A percentile compares a stretch with the other conserved stretches of the same genome.
phyloP scores from a whole-genome alignment of 2,888 invertebrate species.

The Eutolmus rufibarbis region DNA sequence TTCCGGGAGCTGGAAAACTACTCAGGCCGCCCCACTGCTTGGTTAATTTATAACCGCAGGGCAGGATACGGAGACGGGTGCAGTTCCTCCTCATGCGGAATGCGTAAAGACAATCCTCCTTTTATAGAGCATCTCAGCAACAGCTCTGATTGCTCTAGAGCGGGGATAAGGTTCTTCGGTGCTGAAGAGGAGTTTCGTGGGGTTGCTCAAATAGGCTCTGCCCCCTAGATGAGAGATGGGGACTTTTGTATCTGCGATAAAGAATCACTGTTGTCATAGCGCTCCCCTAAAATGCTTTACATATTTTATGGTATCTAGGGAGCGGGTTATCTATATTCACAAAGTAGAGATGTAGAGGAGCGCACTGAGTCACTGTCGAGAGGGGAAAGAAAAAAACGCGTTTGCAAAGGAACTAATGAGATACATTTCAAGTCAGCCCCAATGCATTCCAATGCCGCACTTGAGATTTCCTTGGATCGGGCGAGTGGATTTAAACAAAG shows the following conservation, averaged over 20 bases:
- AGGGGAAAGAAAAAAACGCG: neutral
- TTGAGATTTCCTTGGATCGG: neutral
- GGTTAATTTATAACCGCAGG: constrained; percentile 6
- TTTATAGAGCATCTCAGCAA: neutral
- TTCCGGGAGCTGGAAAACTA: neutral
- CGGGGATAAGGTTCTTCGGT: neutral
- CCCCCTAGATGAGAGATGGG: neutral
- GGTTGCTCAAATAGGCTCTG: constrained; percentile 9
- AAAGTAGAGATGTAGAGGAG: neutral
- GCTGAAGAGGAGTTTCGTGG: neutral
- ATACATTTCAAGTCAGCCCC: neutral
- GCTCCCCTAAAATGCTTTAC: constrained; percentile 24
- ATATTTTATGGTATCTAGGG: constrained; percentile 2
- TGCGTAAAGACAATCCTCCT: neutral
- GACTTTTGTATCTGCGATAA: neutral
- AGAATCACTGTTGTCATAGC: constrained; percentile 8
- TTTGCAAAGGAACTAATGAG: constrained; percentile 3
- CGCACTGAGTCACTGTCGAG: neutral
- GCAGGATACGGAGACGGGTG: neutral
- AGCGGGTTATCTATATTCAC: neutral
- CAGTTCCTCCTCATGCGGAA: neutral
- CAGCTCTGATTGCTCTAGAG: neutral
- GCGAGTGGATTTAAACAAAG: constrained; percentile 4
- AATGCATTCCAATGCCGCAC: neutral
- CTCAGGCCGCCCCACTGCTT: neutral